These are phyloP conservation scores for Lasioglossum figueresi DNA, from an alignment of 2,888 invertebrate genomes.

Conservation along the genomic window DNA sequence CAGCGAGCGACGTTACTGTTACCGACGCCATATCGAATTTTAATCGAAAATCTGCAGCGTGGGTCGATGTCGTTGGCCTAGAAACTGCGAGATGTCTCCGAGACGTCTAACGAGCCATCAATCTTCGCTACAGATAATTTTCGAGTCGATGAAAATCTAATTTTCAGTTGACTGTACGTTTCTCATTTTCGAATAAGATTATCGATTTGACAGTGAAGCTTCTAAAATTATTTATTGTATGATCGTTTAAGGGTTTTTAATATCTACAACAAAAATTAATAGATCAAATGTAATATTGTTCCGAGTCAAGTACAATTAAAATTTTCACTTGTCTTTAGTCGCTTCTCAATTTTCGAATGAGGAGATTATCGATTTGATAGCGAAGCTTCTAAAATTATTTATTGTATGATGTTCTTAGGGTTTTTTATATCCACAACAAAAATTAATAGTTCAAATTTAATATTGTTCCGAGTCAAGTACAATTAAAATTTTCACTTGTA, in stretches of 20 bases:
- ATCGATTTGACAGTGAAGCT: too few relatives aligned
- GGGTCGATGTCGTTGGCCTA: slow-evolving; percentile 68
- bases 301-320: too few relatives aligned
- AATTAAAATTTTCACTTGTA: too few relatives aligned
- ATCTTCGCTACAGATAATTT: not conserved
- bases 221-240: too few relatives aligned
- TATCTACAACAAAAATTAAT: too few relatives aligned
- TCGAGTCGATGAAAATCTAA: not conserved
- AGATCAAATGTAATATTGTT: too few relatives aligned
- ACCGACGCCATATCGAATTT: slow-evolving; percentile 67
- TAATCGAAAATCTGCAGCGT: slow-evolving; percentile 68
- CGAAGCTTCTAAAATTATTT: not conserved
- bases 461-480: too few relatives aligned
- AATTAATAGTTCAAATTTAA: not conserved
- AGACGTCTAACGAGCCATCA: not conserved
- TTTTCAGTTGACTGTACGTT: not conserved
- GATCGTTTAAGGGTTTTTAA: too few relatives aligned
- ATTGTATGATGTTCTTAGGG: not conserved
- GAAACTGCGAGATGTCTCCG: slow-evolving; percentile 43
- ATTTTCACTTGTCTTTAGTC: too few relatives aligned
- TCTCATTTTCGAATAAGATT: not conserved
- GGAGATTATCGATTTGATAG: not conserved
- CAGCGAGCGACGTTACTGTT: slow-evolving; percentile 65
- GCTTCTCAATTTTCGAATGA: too few relatives aligned
- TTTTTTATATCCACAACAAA: not conserved